Evolutionary conservation across 2,113 vertebrate species (phyloP), one percentile per base, ranked within the genome.

Genomic region (Siniperca chuatsi): DNA sequence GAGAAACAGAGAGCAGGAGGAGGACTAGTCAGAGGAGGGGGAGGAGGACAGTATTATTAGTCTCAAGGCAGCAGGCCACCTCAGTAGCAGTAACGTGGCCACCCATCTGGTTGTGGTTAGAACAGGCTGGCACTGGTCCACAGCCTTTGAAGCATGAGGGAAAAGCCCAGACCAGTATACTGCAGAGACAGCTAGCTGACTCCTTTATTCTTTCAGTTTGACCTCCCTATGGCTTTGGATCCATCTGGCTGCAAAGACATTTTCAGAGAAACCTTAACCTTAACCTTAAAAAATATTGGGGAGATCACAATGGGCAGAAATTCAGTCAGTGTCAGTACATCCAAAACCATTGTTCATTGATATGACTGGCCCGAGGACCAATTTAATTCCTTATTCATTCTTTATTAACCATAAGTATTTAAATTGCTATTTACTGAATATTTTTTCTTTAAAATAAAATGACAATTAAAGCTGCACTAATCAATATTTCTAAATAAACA

Each of bases 81-180:
- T 90, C 84, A 60, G 86, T 85, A 87, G 92, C 89, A 90, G 58
- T 84, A 90, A 86, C 65, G 85, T 87, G 78, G 75, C 79, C 35
- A 69, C 88, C 92, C 93, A 91, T 93, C 90, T 94, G 93, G 84
- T 87, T 69, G 79, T 90, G 90, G 85, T 94, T 94, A 90, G 57
- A 83, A 29, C 81, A 46, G 77, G 60, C 82, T 87, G 90, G 91
- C 87, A 83, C 69, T 40, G 75, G 78, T 75, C 71, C 90, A 88
- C 37, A 48, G 86, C 67, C 87, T 92, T 93, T 92, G 90, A 92
- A 89, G 87, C 85, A 60, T 1, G 16, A 77, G 71, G 76, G 75
- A 73, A 80, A 87, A 89, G 81, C 88, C 68, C 77, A 35, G 67
- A 80, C 83, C 78, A 79, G 55, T 75, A 68, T 62, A 72, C 71